Base-by-base conservation (phyloP, 2,113 vertebrate species). In the Platanista minor region DNA sequence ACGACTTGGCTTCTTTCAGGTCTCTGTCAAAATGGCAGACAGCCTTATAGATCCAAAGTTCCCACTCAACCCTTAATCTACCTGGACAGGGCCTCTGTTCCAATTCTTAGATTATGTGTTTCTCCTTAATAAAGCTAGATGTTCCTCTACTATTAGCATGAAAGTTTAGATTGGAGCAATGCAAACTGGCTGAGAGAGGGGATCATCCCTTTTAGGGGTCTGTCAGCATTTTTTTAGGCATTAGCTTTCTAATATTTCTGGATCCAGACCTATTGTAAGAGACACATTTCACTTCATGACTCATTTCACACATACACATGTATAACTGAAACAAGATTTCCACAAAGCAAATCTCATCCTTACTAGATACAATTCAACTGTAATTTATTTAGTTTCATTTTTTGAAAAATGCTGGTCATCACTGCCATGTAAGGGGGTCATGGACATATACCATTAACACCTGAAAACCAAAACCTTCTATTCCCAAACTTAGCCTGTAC, bases 251-350 rank as follows among this genome's bases (percentile, higher is more conserved):
- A 49, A 93, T 27, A 69, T 87, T 57, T 94, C 62, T 94, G 64
- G n/a, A 66, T 61, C 27, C 59, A 90, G 31, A 64, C 18, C 52
- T 39, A 94, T 31, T 72, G 8, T 83, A 87, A 83, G 71, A 72
- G 46, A 95, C 71, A 66, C 8, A 43, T 94, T 93, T 66, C 66
- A 64, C n/a, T 97, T 93, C 33, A 72, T 59, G 36, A 93, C 43
- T 95, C 33, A 52, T 74, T 88, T 95, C 62, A 93, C 27, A 57
- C 31, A 17, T 69, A 86, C n/a, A 64, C 54, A 39, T 62, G 39
- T 86, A 57, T 92, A 94, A 67, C 49, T 78, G 54, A 93, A 95
- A 82, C 14, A 89, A 95, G 75, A 64, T 54, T 85, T 92, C 15
- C 43, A 90, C 23, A 82, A 77, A 95, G 77, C 25, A 71, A 33